phyloP scores from a whole-genome alignment of 2,797 vertebrate species.

The Triplophysa yarkandensis region DNA sequence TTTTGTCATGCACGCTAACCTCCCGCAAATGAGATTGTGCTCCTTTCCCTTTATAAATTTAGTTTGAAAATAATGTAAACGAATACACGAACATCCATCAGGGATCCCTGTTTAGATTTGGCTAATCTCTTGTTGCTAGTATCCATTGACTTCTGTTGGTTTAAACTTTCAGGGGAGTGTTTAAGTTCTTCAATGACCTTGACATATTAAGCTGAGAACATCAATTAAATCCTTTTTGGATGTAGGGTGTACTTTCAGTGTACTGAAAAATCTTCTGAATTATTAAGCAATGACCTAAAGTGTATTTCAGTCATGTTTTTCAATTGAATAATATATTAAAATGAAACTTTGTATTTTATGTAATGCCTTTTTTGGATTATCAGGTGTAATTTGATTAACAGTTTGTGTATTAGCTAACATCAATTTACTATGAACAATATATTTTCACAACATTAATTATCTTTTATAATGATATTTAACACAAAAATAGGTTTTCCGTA shows the following conservation, averaged over 20 bases:
- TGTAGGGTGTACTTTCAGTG: constrained; percentile 4
- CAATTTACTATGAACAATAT: no score
- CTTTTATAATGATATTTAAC: no score
- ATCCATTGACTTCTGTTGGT: constrained; percentile 11
- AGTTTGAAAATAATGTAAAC: constrained; percentile 70
- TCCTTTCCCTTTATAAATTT: constrained; percentile 52
- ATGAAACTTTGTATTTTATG: no score
- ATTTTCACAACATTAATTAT: no score
- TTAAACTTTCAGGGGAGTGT: constrained; percentile 40
- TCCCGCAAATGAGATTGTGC: constrained; percentile 69
- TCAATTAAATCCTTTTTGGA: background rate
- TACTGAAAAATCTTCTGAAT: background rate
- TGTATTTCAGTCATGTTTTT: background rate
- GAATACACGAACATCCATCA: constrained; percentile 67
- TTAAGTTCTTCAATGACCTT: constrained; percentile 50
- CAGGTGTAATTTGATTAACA: no score
- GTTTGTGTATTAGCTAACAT: no score
- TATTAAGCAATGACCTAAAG: background rate
- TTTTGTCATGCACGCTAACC: constrained; percentile 77
- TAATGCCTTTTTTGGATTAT: no score
- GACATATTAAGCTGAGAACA: constrained; percentile 47
- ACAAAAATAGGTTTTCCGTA: no score
- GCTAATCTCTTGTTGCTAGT: constrained; percentile 54
- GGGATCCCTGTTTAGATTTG: constrained; percentile 53
- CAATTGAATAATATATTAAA: no score